Evolutionary conservation across 2,113 vertebrate genomes (phyloP).

Genomic region (Rhagologus leucostigma): DNA sequence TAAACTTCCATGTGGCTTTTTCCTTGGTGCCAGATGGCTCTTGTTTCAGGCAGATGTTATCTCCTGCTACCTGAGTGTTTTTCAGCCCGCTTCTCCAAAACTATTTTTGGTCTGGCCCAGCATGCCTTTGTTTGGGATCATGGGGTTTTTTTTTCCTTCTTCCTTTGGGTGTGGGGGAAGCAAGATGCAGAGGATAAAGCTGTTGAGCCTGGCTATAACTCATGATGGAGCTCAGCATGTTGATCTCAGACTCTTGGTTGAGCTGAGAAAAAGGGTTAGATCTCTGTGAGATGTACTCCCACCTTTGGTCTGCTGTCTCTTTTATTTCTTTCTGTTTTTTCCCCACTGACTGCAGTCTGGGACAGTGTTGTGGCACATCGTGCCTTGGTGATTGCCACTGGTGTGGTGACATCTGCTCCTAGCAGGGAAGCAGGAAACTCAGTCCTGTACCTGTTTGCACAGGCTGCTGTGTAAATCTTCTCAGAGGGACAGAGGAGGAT

Average conservation of each 20-base stretch:
- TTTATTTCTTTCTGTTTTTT: background rate
- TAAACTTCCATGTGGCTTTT: conserved; percentile 41
- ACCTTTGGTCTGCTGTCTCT: background rate
- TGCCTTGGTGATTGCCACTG: background rate
- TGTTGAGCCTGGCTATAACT: background rate
- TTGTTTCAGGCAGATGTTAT: conserved; percentile 52
- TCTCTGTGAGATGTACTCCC: background rate
- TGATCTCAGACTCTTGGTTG: background rate
- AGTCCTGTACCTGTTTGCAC: background rate
- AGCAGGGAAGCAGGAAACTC: background rate
- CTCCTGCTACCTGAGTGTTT: conserved; percentile 52
- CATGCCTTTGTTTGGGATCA: background rate
- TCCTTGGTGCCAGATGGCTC: conserved; percentile 42
- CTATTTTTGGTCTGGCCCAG: conserved; percentile 23
- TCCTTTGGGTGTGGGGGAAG: background rate
- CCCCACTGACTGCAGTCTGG: background rate
- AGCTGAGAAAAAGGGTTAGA: background rate
- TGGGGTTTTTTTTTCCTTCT: background rate
- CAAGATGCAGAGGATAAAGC: conserved; percentile 5
- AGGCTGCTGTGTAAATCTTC: background rate
- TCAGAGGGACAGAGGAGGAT: background rate
- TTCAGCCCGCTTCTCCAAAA: conserved; percentile 40
- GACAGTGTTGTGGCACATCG: background rate
- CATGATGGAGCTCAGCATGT: background rate
- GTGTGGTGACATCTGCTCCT: background rate